Base-by-base conservation (phyloP, 92 coral and sea anemone species). In the Pocillopora meandrina region DNA sequence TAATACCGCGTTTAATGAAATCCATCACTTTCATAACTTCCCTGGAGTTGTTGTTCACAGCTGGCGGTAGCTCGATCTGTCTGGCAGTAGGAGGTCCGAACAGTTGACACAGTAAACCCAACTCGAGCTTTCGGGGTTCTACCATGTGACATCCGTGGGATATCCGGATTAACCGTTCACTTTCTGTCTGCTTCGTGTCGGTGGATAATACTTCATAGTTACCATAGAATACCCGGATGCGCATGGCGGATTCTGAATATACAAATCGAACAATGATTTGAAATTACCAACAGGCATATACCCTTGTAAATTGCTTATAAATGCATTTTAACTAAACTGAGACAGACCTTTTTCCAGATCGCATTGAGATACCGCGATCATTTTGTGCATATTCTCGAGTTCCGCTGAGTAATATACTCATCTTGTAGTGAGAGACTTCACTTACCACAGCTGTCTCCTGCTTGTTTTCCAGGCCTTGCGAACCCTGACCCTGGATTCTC, bases 11-110 rank as follows among this genome's bases (percentile, higher is more conserved):
- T 60, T 85, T 89, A 82, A 93, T 68, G 82, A 59, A 77, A 19
- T 83, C 82, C 73, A 93, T 87, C 47, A 92, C 97, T 17, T 56
- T 70, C 61, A 56, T 66, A 63, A 85, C 80, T 71, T 93, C 95
- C 18, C 73, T 86, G 68, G 86, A 82, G 70, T 65, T 26, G 23
- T 78, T 49, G 57, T 72, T 75, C 9, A 65, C 52, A 42, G 52
- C 74, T 14, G 76, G 84, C 62, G 97, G 97, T 20, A 93, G 82
- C 68, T 82, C 87, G 20, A 93, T 65, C 47, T 81, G 90, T 36
- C 87, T 88, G 47, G 94, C 96, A 19, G 81, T 84, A 71, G 61
- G 82, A 2, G 91, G 93, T n/a, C 92, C 92, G 80, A 74, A 93
- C 19, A 91, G 65, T 31, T 77, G 61, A 34, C 85, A 73, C 77